These are phyloP conservation scores for Pogonomyrmex californicus DNA, from an alignment of 1,140 invertebrate genomes.

Conservation along the genomic window DNA sequence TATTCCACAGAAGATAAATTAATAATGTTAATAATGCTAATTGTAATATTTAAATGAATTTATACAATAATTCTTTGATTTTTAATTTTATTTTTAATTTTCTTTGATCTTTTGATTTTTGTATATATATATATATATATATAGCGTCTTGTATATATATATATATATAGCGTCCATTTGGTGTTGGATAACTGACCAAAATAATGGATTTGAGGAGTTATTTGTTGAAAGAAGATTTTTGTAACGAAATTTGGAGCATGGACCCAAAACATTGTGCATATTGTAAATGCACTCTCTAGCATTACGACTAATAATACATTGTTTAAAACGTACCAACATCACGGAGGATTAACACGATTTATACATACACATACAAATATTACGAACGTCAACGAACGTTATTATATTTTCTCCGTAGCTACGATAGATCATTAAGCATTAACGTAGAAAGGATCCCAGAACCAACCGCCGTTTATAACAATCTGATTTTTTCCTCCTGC, in stretches of 20 bases:
- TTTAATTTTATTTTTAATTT: not conserved
- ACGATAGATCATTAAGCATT: constrained; percentile 41
- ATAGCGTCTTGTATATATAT: too few relatives aligned
- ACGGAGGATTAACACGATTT: constrained; percentile 50
- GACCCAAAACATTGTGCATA: constrained; percentile 79
- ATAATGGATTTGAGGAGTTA: not conserved
- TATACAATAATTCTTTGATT: not conserved
- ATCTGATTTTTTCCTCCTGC: not conserved
- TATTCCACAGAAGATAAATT: not conserved
- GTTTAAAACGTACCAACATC: constrained; percentile 56
- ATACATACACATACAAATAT: constrained; percentile 56
- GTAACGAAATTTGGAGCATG: constrained; percentile 44
- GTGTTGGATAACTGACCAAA: not conserved
- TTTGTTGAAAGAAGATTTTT: not conserved
- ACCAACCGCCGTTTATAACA: constrained; percentile 18
- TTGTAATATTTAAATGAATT: not conserved
- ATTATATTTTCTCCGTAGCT: constrained; percentile 71
- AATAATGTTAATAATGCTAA: not conserved
- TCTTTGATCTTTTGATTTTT: too few relatives aligned
- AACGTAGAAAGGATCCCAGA: constrained; percentile 28
- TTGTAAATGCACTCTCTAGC: constrained; percentile 81
- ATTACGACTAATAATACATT: constrained; percentile 49
- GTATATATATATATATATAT: too few relatives aligned
- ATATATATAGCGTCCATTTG: not conserved
- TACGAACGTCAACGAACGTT: constrained; percentile 45